Evolutionary conservation across 2,888 invertebrate genomes (phyloP), one percentile per base, ranked within the genome.

Genomic region (Choristoneura rosaceana): DNA sequence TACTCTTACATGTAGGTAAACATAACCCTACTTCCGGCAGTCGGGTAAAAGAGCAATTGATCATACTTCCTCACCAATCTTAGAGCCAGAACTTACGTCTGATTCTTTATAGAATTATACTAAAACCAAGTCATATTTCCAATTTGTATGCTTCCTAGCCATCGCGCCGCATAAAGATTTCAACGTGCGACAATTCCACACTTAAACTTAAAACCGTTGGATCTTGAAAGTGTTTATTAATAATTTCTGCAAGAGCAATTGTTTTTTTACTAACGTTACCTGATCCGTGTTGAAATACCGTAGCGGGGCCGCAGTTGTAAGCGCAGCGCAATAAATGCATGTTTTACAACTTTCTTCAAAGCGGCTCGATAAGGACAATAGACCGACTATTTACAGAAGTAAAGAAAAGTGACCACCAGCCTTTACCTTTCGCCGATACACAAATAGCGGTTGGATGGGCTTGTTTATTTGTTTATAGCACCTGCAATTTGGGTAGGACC

Each of bases 401-500:
- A 71, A 68, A 71, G 71, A 63, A 68, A 63, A 58, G 62, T 67
- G 55, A 50, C 71, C 71, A 71, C 66, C 66, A 62, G 61, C 62
- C 71, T 71, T 71, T 71, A 59, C 71, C 68, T 71, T 71, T 71
- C 68, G 68, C 71, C 71, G 71, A 71, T 71, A 67, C 67, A 63
- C 74, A 67, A 71, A 61, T 60, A 63, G 71, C 74, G 71, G 68
- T 68, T 60, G 71, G 67, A 61, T 45, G 63, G 60, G 70, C 45
- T 75, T 74, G 70, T 75, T 74, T 75, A 66, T 76, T 76, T 75
- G 74, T 76, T 75, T 76, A 75, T 70, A 63, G 58, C 73, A 71
- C 74, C 70, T 73, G 73, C 69, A 71, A 74, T 76, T 66, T 68
- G 67, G 60, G 71, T 67, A 74, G 74, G 47, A 63, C 73, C 74